phyloP scores from a whole-genome alignment of 2,113 vertebrate genomes.

The Protobothrops mucrosquamatus region DNA sequence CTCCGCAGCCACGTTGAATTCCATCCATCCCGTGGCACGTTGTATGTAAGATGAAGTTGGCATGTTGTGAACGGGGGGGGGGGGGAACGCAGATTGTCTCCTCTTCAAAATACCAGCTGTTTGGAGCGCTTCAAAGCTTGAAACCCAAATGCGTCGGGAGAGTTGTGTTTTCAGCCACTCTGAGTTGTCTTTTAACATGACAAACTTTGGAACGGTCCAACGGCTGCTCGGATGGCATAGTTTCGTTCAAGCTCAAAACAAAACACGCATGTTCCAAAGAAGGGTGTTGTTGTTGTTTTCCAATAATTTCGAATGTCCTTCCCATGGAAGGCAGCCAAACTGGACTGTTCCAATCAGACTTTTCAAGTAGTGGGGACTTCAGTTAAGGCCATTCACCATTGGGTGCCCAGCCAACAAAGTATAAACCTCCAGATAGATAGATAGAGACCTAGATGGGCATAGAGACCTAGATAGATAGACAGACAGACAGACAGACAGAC shows the following conservation, averaged over 20 bases:
- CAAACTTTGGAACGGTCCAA: background rate
- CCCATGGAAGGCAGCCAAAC: background rate
- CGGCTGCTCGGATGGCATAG: background rate
- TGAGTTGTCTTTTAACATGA: background rate
- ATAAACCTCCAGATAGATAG: too few relatives aligned
- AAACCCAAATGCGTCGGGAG: background rate
- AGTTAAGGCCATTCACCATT: too few relatives aligned
- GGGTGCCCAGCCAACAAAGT: too few relatives aligned
- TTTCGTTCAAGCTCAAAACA: background rate
- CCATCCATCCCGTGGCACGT: background rate
- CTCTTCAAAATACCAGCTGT: background rate
- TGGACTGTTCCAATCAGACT: background rate
- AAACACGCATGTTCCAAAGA: background rate
- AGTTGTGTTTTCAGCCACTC: background rate
- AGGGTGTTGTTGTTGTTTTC: background rate
- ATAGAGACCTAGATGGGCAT: too few relatives aligned
- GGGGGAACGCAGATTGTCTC: background rate
- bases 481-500: too few relatives aligned
- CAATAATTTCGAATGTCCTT: background rate
- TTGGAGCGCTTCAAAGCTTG: background rate
- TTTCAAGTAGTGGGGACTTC: background rate
- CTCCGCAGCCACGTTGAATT: background rate
- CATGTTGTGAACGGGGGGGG: background rate
- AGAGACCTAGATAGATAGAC: too few relatives aligned
- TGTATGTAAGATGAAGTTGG: background rate